Evolutionary conservation across 1,140 invertebrate species (phyloP), one percentile per base, ranked within the genome.

Genomic region (Lerema accius): DNA sequence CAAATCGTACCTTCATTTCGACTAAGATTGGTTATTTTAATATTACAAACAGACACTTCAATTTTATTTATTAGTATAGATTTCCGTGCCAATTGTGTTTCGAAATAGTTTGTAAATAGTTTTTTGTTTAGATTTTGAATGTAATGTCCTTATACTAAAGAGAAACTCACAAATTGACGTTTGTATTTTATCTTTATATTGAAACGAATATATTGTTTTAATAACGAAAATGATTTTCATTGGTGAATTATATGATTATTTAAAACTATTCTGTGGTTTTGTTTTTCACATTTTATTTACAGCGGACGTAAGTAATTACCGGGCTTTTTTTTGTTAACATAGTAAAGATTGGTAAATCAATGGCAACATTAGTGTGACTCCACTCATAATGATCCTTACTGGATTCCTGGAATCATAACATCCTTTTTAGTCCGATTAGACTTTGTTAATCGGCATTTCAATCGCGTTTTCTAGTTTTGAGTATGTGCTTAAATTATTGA

Each of bases 231-330:
- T 78, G 42, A 73, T 75, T 77, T 78, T 71, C 69, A 78, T 81
- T 78, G 70, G 78, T 72, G 73, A 78, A 83, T 78, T 82, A 86
- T 82, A 82, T 80, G 67, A 74, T 73, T 82, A 81, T 81, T 82
- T 81, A 78, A 81, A 58, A 45, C 13, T 45, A 42, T 42, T 37
- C n/a, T 26, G 23, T 42, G 15, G 40, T 45, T 45, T 26, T 48
- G 15, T 28, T 5, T 48, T 48, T 5, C 14, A 13, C 4, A 23
- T 23, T 48, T 28, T 1, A 16, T 19, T n/a, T 4, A 11, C 2
- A 1, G 35, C 35, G 28, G 28, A 9, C 40, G n/a, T n/a, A n/a
- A n/a, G n/a, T n/a, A n/a, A n/a, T n/a, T n/a, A n/a, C n/a, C n/a
- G n/a, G n/a, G n/a, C n/a, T n/a, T n/a, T n/a, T n/a, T n/a, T n/a